Evolutionary conservation across 2,113 vertebrate genomes (phyloP).

Genomic region (Toxotes jaculatrix): DNA sequence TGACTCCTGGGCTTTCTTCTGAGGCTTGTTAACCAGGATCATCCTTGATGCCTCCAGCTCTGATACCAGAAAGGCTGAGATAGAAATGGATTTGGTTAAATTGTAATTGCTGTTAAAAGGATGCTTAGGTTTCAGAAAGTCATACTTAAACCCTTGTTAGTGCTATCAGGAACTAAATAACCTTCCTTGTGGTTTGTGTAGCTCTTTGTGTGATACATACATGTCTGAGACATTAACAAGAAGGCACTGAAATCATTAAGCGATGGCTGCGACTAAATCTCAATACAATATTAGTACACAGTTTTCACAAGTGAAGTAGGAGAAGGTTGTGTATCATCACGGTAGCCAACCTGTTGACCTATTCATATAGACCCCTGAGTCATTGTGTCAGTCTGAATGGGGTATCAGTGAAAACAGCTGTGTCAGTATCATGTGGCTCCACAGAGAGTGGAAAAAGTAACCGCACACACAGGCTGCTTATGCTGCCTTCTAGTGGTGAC

Average conservation of each 20-base stretch:
- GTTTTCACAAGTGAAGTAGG: too few species aligned
- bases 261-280: too few species aligned
- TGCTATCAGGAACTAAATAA: neutral
- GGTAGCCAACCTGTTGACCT: neutral
- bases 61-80: slow-evolving; percentile 94
- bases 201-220: too few species aligned
- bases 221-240: too few species aligned
- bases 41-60: slow-evolving; percentile 97
- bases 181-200: too few species aligned
- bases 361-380: neutral
- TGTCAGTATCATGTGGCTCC: neutral
- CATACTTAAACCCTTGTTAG: neutral
- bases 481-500: neutral
- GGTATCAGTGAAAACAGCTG: neutral
- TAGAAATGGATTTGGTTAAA: slow-evolving; percentile 57
- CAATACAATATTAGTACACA: too few species aligned
- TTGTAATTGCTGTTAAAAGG: neutral
- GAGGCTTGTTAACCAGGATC: slow-evolving; percentile 90
- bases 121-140: neutral
- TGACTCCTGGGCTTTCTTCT: slow-evolving; percentile 90
- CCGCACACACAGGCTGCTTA: neutral
- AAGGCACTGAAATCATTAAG: too few species aligned
- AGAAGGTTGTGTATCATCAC: too few species aligned
- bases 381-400: too few species aligned
- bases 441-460: neutral